phyloP scores from a whole-genome alignment of 2,888 invertebrate species.

The Parnassius apollo region DNA sequence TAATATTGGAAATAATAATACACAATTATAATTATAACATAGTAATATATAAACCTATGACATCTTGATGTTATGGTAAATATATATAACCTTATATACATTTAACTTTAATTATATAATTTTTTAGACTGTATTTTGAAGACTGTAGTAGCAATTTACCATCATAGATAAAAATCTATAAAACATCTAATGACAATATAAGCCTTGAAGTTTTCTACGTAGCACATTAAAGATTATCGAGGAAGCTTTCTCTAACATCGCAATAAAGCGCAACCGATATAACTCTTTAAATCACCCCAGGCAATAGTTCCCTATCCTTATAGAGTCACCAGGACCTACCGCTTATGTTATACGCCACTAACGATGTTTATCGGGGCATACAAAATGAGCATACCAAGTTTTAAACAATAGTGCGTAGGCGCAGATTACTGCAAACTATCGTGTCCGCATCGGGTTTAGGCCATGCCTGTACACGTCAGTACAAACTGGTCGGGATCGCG shows the following conservation, averaged over 20 bases:
- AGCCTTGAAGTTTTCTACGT: too few relatives aligned
- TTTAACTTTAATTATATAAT: too few relatives aligned
- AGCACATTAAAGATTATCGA: neutral
- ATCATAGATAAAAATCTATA: too few relatives aligned
- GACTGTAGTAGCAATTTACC: too few relatives aligned
- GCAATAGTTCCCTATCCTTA: conserved; percentile 35
- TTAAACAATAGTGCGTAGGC: conserved; percentile 71
- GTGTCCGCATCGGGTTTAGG: conserved; percentile 21
- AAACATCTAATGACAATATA: too few relatives aligned
- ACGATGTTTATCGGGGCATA: conserved; percentile 42
- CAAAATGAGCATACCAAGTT: conserved; percentile 47
- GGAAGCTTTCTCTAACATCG: conserved; percentile 15
- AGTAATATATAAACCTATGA: too few relatives aligned
- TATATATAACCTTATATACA: too few relatives aligned
- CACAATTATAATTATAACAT: too few relatives aligned
- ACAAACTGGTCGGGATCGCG: conserved; percentile 4
- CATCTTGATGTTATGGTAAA: too few relatives aligned
- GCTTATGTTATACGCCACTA: conserved; percentile 32
- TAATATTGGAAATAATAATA: too few relatives aligned
- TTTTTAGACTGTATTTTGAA: too few relatives aligned
- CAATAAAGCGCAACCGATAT: conserved; percentile 12
- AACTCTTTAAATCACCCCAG: conserved; percentile 15
- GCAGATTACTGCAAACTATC: conserved; percentile 49
- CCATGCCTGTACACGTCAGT: conserved; percentile 14
- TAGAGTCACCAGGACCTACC: conserved; percentile 34